Evolutionary conservation across 2,113 vertebrate species (phyloP).

Genomic region (Taurulus bubalis): DNA sequence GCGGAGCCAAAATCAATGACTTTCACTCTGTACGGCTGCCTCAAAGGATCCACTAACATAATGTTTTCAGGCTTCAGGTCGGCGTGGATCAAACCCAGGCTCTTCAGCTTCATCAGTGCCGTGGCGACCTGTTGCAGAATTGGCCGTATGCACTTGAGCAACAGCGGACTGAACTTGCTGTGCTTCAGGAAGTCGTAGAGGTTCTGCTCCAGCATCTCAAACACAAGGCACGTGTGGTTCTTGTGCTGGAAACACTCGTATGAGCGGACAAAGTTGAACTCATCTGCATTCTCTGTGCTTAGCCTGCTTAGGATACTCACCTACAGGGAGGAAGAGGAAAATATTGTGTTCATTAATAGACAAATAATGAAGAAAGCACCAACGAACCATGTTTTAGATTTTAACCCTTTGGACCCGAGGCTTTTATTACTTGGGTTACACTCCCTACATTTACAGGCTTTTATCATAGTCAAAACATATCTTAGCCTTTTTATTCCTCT

Average conservation of each 20-base stretch:
- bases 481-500: neutral
- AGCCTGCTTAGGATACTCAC: slow-evolving; percentile 97
- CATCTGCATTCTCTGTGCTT: slow-evolving; percentile 96
- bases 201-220: slow-evolving; percentile 99
- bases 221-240: slow-evolving; percentile 99
- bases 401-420: neutral
- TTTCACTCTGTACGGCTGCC: slow-evolving; percentile 96
- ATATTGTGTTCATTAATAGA: neutral
- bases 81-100: slow-evolving; percentile 95
- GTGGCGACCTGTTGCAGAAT: slow-evolving; percentile 98
- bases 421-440: neutral
- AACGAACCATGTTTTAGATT: neutral
- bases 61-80: slow-evolving; percentile 99
- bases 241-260: slow-evolving; percentile 99
- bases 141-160: slow-evolving; percentile 95
- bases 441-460: too few relatives aligned
- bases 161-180: slow-evolving; percentile 98
- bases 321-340: slow-evolving; percentile 61
- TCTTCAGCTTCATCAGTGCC: slow-evolving; percentile 97
- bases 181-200: slow-evolving; percentile 98
- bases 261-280: slow-evolving; percentile 98
- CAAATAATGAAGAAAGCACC: neutral
- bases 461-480: too few relatives aligned
- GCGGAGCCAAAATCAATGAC: slow-evolving; percentile 99
- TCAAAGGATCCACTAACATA: slow-evolving; percentile 95